These are phyloP conservation scores for Panulirus ornatus DNA, from an alignment of 1,140 invertebrate genomes.

Conservation along the genomic window DNA sequence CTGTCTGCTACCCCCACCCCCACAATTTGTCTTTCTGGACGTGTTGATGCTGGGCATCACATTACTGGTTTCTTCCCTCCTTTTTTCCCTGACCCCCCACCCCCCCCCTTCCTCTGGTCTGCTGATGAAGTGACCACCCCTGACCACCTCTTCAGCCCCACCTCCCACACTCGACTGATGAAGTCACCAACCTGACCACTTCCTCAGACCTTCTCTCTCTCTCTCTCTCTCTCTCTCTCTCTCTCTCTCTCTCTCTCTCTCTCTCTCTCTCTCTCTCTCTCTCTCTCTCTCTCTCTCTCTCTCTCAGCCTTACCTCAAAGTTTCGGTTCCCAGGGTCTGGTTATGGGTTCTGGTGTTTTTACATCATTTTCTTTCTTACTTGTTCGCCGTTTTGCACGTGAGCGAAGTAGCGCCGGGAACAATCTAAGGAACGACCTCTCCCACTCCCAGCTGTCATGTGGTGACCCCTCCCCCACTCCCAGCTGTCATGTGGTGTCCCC, in stretches of 20 bases:
- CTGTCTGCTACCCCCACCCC: too few species aligned
- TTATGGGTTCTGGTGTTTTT: background rate
- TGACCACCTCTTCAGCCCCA: background rate
- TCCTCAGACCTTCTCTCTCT: background rate
- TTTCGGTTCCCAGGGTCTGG: background rate
- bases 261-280: constrained; percentile 4
- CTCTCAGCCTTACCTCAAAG: background rate
- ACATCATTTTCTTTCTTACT: background rate
- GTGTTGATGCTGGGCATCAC: background rate
- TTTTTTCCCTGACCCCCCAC: background rate
- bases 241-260: constrained; percentile 13
- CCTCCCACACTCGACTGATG: background rate
- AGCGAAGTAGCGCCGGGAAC: too few species aligned
- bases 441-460: too few species aligned
- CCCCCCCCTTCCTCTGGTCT: background rate
- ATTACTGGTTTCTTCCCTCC: background rate
- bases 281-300: constrained; percentile 1
- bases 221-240: background rate
- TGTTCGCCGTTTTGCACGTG: too few species aligned
- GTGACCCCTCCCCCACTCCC: too few species aligned
- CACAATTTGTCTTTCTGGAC: background rate
- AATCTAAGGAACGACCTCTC: too few species aligned
- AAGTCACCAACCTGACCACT: background rate
- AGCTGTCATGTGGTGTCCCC: too few species aligned
- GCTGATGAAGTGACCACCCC: background rate